Percentiles rank a stretch among this genome's conserved stretches.
phyloP scores from a whole-genome alignment of 2,113 vertebrate genomes.

The Lipophrys pholis region DNA sequence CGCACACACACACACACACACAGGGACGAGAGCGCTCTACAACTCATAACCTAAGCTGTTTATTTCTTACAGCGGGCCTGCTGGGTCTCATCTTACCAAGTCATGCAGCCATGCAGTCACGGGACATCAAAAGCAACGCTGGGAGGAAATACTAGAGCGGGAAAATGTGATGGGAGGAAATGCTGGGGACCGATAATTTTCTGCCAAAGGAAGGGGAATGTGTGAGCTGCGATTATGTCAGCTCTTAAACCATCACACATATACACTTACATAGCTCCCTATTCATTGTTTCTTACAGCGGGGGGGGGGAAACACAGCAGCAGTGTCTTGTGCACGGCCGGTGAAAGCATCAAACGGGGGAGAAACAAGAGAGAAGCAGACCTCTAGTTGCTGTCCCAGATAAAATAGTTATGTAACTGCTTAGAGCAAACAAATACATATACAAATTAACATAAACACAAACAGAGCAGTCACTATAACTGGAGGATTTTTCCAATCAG shows the following conservation, averaged over 20 bases:
- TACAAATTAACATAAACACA: slow-evolving; percentile 71
- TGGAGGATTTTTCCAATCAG: slow-evolving; percentile 32
- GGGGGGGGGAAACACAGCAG: background rate
- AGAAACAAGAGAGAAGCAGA: slow-evolving; percentile 57
- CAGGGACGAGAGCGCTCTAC: slow-evolving; percentile 29
- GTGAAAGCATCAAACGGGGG: slow-evolving; percentile 46
- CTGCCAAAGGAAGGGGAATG: slow-evolving; percentile 11
- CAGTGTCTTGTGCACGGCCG: slow-evolving; percentile 4
- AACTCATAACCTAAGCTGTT: slow-evolving; percentile 46
- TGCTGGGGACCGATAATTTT: slow-evolving; percentile 38
- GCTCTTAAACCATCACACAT: slow-evolving; percentile 11
- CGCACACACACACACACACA: slow-evolving; percentile 19
- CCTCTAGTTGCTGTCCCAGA: slow-evolving; percentile 68
- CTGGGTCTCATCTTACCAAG: slow-evolving; percentile 30
- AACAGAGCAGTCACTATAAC: slow-evolving; percentile 33
- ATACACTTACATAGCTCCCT: background rate
- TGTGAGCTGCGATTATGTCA: slow-evolving; percentile 37
- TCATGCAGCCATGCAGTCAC: slow-evolving; percentile 22
- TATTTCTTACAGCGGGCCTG: slow-evolving; percentile 36
- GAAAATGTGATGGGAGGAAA: slow-evolving; percentile 46
- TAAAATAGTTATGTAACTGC: slow-evolving; percentile 75
- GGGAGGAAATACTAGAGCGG: slow-evolving; percentile 34
- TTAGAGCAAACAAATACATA: slow-evolving; percentile 51
- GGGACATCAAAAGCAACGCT: slow-evolving; percentile 50
- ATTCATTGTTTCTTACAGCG: background rate